phyloP scores from a whole-genome alignment of 2,797 vertebrate species.

The Danio tinwini region DNA sequence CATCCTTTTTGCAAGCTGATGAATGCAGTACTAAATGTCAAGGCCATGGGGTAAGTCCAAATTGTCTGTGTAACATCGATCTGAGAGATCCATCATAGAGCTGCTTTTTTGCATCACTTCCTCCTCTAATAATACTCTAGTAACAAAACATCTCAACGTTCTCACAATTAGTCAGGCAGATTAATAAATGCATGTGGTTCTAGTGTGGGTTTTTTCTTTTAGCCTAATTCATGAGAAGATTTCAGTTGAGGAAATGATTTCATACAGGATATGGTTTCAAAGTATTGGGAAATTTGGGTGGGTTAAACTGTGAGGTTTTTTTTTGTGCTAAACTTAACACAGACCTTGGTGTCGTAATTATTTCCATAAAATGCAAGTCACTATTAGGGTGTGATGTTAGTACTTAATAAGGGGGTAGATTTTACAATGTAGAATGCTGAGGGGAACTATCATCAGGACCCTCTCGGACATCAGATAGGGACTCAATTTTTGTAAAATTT shows the following conservation, averaged over 20 bases:
- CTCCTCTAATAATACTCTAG: not conserved
- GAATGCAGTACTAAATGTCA: constrained; percentile 90
- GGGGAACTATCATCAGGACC: too few species aligned
- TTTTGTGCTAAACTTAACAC: not conserved
- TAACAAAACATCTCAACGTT: not conserved
- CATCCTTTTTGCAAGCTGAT: constrained; percentile 87
- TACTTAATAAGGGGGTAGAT: not conserved
- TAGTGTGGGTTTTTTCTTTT: not conserved
- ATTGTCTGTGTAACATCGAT: constrained; percentile 11
- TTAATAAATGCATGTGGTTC: not conserved
- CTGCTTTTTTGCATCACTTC: not conserved
- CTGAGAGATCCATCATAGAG: constrained; percentile 3
- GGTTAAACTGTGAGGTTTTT: not conserved
- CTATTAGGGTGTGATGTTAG: not conserved
- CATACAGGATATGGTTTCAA: not conserved
- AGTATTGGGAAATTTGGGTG: not conserved
- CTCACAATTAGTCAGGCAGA: not conserved
- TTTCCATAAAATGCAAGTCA: not conserved
- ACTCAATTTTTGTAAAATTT: too few species aligned
- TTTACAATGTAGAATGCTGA: not conserved
- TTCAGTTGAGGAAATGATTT: not conserved
- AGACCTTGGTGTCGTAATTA: not conserved
- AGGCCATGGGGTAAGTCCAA: constrained; percentile 84
- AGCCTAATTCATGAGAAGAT: not conserved
- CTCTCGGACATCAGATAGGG: too few species aligned